phyloP scores from a whole-genome alignment of 2,113 vertebrate genomes.

The Alligator sinensis region DNA sequence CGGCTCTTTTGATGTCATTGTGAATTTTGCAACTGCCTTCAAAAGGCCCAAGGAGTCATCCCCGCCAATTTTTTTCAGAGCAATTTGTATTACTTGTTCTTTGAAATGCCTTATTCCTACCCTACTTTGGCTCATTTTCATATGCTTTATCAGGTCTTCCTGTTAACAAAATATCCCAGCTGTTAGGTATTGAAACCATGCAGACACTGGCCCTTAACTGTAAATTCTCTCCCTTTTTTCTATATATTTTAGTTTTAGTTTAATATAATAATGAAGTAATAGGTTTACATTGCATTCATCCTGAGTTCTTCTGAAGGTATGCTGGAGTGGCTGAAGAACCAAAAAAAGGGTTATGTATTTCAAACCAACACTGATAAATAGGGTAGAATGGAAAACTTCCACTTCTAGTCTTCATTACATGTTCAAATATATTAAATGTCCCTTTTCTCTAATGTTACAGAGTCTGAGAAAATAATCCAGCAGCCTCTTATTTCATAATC shows the following conservation, averaged over 20 bases:
- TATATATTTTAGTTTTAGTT: not conserved
- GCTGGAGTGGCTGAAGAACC: not conserved
- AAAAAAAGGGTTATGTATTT: not conserved
- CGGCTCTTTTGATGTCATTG: not conserved
- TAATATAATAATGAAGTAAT: not conserved
- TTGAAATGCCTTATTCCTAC: not conserved
- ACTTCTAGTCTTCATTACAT: not conserved
- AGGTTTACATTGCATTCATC: not conserved
- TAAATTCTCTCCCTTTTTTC: too few species aligned
- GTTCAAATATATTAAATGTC: not conserved
- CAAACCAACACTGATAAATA: not conserved
- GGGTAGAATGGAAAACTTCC: not conserved
- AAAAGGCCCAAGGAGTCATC: not conserved
- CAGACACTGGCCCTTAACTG: not conserved
- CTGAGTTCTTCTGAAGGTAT: not conserved
- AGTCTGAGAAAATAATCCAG: not conserved
- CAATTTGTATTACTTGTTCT: not conserved
- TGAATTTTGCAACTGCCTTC: not conserved
- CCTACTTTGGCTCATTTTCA: not conserved
- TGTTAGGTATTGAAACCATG: not conserved
- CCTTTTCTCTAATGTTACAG: rapidly evolving
- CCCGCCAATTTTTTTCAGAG: not conserved
- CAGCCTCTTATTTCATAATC: not conserved
- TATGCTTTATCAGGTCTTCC: not conserved
- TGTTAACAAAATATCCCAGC: not conserved